A percentile compares a stretch with the other conserved stretches of the same genome.
These are phyloP conservation scores for Melanargia galathea DNA, from an alignment of 2,888 invertebrate genomes.

Conservation along the genomic window DNA sequence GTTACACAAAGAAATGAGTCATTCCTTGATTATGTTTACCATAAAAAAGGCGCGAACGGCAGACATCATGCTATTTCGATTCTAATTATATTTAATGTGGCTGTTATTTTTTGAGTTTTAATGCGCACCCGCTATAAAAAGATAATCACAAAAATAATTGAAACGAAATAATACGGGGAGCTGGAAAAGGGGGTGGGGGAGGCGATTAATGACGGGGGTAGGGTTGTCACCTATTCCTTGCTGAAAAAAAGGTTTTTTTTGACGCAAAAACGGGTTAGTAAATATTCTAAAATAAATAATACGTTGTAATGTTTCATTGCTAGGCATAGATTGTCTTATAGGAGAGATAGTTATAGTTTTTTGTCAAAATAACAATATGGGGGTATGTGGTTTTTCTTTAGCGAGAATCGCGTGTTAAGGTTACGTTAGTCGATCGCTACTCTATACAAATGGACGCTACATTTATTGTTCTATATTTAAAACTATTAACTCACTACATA, in stretches of 20 bases:
- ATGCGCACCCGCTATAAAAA: slow-evolving; percentile 79
- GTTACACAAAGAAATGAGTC: slow-evolving; percentile 34
- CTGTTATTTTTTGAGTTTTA: slow-evolving; percentile 80
- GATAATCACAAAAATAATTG: slow-evolving; percentile 83
- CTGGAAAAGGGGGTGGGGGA: slow-evolving; percentile 56
- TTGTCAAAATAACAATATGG: no score
- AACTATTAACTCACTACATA: no score
- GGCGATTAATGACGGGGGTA: slow-evolving; percentile 69
- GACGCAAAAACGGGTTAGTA: no score
- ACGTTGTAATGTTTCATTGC: no score
- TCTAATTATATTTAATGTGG: slow-evolving; percentile 79
- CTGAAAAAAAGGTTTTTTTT: background rate
- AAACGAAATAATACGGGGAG: slow-evolving; percentile 81
- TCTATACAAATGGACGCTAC: no score
- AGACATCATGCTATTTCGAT: slow-evolving; percentile 77
- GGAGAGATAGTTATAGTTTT: no score
- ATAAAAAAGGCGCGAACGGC: slow-evolving; percentile 55
- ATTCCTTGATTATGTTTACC: slow-evolving; percentile 40
- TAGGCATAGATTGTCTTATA: no score
- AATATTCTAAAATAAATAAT: no score
- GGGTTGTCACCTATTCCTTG: slow-evolving; percentile 6
- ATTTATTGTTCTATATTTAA: no score
- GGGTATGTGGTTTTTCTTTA: no score
- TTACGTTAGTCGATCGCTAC: no score
- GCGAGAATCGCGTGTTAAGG: no score